Conservation (phyloP, 2,113 vertebrate species). For the Hiodon alosoides region DNA sequence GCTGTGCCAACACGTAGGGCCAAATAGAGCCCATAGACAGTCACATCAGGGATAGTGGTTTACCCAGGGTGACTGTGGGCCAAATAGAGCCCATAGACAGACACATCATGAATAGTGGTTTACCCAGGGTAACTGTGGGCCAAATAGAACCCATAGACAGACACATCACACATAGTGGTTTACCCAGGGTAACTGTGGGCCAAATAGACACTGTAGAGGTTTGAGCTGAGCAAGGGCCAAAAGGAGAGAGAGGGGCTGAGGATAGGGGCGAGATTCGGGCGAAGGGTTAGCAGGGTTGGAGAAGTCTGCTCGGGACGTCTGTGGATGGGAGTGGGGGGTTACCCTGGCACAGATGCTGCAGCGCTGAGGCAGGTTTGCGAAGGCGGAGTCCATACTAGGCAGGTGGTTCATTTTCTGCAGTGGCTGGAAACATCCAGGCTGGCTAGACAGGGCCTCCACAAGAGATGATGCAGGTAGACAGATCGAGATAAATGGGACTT, state of each 20-base stretch:
- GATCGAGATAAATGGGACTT: conserved; percentile 10
- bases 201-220: conserved; percentile 14
- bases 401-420: conserved; percentile 60
- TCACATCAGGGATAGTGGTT: too few species aligned
- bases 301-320: neutral
- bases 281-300: neutral
- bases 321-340: conserved; percentile 23
- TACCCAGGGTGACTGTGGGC: neutral
- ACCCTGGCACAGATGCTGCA: conserved; percentile 67
- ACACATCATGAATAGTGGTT: too few species aligned
- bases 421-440: conserved; percentile 56
- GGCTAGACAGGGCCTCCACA: conserved; percentile 29
- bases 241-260: neutral
- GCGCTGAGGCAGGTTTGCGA: conserved; percentile 52
- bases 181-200: neutral
- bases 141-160: conserved; percentile 13
- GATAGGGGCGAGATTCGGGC: neutral
- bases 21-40: conserved; percentile 17
- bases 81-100: conserved; percentile 12
- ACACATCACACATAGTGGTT: too few species aligned
- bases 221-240: neutral
- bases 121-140: neutral
- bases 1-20: neutral
- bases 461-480: conserved; percentile 9
- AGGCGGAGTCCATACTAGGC: conserved; percentile 53